Evolutionary conservation across 2,113 vertebrate genomes (phyloP).

Genomic region (Litocranius walleri): DNA sequence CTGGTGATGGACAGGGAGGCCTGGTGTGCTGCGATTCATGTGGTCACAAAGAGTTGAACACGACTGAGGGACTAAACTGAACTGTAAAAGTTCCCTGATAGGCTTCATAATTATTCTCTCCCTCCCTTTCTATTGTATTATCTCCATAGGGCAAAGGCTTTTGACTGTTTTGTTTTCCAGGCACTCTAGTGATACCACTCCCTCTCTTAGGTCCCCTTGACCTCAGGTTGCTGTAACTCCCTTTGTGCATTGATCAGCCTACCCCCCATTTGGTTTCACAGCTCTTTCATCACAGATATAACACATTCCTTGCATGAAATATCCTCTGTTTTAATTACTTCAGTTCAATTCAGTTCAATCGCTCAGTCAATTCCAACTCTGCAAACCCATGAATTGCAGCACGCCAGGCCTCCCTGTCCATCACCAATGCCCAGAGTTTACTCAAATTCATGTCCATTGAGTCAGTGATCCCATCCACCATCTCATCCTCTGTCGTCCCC

Average conservation of each 20-base stretch:
- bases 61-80: too few species aligned
- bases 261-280: neutral
- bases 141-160: neutral
- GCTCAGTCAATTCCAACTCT: too few species aligned
- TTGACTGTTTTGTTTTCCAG: neutral
- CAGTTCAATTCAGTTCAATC: too few species aligned
- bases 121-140: neutral
- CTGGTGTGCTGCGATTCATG: too few species aligned
- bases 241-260: neutral
- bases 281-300: neutral
- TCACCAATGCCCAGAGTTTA: fast-evolving
- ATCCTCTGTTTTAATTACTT: too few species aligned
- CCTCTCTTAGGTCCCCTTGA: neutral
- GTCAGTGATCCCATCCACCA: too few species aligned
- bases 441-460: too few species aligned
- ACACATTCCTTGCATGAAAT: neutral
- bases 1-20: too few species aligned
- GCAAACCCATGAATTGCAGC: too few species aligned
- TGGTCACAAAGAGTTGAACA: too few species aligned
- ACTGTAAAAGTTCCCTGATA: neutral
- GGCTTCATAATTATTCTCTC: neutral
- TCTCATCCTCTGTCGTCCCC: too few species aligned
- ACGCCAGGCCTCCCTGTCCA: too few species aligned
- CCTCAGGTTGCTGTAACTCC: neutral
- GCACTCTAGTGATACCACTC: neutral